Evolutionary conservation across 2,797 vertebrate genomes (phyloP).

Genomic region (Coranthus polyacanthus): DNA sequence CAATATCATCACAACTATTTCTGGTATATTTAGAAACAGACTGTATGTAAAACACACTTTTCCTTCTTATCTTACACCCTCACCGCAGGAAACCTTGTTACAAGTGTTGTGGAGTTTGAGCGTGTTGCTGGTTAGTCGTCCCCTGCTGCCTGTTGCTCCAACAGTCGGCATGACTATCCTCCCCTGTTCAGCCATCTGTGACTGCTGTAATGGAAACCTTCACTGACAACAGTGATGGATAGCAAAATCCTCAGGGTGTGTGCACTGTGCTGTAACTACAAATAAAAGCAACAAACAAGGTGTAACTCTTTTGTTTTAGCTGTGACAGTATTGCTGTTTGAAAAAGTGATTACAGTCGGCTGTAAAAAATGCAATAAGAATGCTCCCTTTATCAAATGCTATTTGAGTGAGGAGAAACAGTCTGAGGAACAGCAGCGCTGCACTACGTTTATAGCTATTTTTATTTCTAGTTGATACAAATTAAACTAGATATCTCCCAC

Average conservation of each 20-base stretch:
- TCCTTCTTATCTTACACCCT: conserved; percentile 5
- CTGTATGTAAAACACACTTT: rapidly evolving
- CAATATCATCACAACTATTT: too few species aligned
- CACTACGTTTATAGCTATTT: not conserved
- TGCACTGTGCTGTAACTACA: conserved; percentile 49
- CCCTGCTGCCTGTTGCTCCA: conserved; percentile 39
- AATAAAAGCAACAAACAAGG: conserved; percentile 47
- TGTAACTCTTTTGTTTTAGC: conserved; percentile 19
- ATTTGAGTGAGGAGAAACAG: not conserved
- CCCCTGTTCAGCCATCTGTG: conserved; percentile 69
- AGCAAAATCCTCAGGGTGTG: conserved; percentile 45
- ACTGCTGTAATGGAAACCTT: conserved; percentile 72
- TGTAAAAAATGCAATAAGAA: conserved; percentile 10
- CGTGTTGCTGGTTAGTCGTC: conserved; percentile 40
- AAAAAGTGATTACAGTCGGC: conserved; percentile 24
- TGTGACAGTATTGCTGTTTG: conserved; percentile 16
- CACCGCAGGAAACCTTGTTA: conserved; percentile 44
- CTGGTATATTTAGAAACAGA: not conserved
- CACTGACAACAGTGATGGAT: conserved; percentile 66
- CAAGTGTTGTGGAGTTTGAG: conserved; percentile 40
- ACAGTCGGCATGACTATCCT: conserved; percentile 35
- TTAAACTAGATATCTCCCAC: not conserved
- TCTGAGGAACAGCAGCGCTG: not conserved
- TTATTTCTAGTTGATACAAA: conserved; percentile 22
- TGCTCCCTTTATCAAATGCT: conserved; percentile 7